These are phyloP conservation scores for Gymnothorax reevesii DNA, from an alignment of 2,797 vertebrate species.

Conservation along the genomic window DNA sequence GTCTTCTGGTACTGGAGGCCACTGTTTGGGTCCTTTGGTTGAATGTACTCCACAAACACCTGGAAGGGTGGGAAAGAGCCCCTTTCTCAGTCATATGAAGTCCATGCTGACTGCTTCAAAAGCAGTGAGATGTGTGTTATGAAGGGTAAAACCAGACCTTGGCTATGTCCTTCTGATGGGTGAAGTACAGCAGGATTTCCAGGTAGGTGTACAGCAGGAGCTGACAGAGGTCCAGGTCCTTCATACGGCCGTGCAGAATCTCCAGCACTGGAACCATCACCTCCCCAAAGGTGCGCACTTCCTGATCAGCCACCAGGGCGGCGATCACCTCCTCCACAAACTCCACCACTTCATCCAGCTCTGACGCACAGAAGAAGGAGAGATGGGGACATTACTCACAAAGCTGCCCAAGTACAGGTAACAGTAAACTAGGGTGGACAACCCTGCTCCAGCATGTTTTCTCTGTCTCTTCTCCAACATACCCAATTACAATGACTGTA, in stretches of 20 bases:
- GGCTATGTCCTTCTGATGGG: slow-evolving; percentile 87
- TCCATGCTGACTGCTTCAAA: not conserved
- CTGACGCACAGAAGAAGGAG: slow-evolving; percentile 58
- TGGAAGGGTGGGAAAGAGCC: slow-evolving; percentile 48
- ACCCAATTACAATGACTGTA: no score
- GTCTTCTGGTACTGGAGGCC: slow-evolving; percentile 96
- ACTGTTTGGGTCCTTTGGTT: slow-evolving; percentile 90
- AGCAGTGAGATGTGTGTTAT: not conserved
- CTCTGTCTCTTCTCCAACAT: no score
- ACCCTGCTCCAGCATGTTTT: no score
- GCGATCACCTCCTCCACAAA: slow-evolving; percentile 90
- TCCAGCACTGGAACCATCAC: slow-evolving; percentile 92
- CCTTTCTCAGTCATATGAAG: not conserved
- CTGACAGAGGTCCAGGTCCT: slow-evolving; percentile 93
- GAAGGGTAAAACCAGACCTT: slow-evolving; percentile 72
- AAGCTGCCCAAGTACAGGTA: not conserved
- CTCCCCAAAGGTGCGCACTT: slow-evolving; percentile 91
- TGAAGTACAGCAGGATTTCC: slow-evolving; percentile 92
- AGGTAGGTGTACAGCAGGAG: slow-evolving; percentile 87
- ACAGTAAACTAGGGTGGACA: not conserved
- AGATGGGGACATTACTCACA: not conserved
- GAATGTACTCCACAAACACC: slow-evolving; percentile 91
- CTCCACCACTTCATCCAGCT: slow-evolving; percentile 85
- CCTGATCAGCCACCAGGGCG: slow-evolving; percentile 84
- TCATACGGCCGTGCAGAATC: slow-evolving; percentile 83